Base-by-base conservation (phyloP, 53 echinoderm and acorn worm genomes). In the Holothuria leucospilota region DNA sequence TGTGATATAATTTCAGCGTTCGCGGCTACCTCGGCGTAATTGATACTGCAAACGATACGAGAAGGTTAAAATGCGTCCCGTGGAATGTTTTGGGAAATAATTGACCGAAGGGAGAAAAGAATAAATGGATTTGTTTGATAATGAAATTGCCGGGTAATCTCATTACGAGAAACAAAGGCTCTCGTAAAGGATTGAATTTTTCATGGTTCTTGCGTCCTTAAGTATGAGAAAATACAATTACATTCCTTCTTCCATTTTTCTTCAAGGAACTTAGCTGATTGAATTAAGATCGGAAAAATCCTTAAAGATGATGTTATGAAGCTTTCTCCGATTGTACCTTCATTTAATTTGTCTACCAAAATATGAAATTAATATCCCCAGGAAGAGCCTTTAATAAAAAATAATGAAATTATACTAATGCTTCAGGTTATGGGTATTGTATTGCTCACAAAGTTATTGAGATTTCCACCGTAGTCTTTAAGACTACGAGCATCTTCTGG, bases 121-220 rank as follows among this genome's bases (percentile, higher is more conserved):
- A 80, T 80, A 80, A 80, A 80, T 80, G 80, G 80, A 80, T 80
- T 80, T 80, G 80, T 80, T 80, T 80, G 80, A 51, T 80, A 80
- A 80, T 80, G 80, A 80, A 80, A 80, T 80, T 80, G 80, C 59
- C 59, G 80, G 59, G 80, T 80, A 80, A 80, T 80, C 59, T 80
- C 80, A 80, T 80, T 80, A 80, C 59, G 24, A 38, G 62, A 80
- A 80, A 80, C 80, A 80, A 80, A 80, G 80, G 80, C 38, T 61
- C 52, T 21, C 27, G 80, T 80, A 59, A 61, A 58, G 53, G 80
- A 80, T 80, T 80, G 80, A 59, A 80, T 80, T 60, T 80, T 80
- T 80, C 80, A 80, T 80, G 80, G 60, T 80, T 80, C 59, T 56
- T 61, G 80, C 51, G 52, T 80, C 39, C 80, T 29, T 80, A 80